Evolutionary conservation across 2,888 invertebrate species (phyloP), one percentile per base, ranked within the genome.

Genomic region (Belgica antarctica): DNA sequence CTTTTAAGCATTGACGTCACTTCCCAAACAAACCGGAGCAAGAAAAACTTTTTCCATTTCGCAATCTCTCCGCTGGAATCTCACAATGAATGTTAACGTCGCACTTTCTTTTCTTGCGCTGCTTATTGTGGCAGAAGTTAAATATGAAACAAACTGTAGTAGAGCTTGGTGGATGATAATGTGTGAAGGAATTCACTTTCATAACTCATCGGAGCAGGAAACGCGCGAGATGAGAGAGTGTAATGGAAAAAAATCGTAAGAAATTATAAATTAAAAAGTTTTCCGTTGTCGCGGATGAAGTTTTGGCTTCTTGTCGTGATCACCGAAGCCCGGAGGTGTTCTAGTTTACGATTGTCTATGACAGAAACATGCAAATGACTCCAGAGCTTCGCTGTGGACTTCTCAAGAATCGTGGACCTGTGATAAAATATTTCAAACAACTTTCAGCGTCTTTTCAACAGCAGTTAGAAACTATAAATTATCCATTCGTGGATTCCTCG

Each of bases 401-500:
- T 41, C 3, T 41, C 12, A 15, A 41, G 41, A 41, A 10, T 41
- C 12, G 7, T 41, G 41, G 41, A n/a, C 41, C 12, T 10, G 41
- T 15, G 15, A 41, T 41, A 41, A 41, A 41, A 41, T 41, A 41
- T 41, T 41, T 41, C 12, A 41, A 41, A 41, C 15, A 41, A n/a
- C 12, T 41, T 41, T n/a, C 15, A 52, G 12, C 22, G 7, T 17
- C 52, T 52, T 63, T 24, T 63, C 25, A 24, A 24, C 25, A 63
- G 28, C 36, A 63, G 19, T 63, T 41, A 19, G 41, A 19, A 34
- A n/a, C 41, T 36, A 63, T 63, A 63, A 63, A 63, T 63, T 63
- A 63, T 63, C 63, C 36, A 31, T 62, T 63, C 25, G 36, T 41
- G 63, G 41, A 41, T 63, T 17, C 22, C 25, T 62, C 31, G 10